Evolutionary conservation across 2,888 invertebrate genomes (phyloP), one percentile per base, ranked within the genome.

Genomic region (Cantharis nigra): DNA sequence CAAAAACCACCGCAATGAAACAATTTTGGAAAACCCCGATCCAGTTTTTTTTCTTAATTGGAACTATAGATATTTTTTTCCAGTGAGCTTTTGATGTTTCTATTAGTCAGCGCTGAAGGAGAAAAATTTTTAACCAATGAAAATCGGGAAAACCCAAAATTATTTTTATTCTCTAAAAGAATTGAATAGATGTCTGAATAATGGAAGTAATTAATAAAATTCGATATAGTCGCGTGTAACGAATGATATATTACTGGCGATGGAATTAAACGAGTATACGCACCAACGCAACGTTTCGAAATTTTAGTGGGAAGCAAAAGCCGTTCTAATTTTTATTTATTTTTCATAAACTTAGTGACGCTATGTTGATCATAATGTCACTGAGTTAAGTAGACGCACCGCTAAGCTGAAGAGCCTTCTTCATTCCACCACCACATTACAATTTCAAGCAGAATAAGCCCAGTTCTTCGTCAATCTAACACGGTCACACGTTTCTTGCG

Each of bases 351-450:
- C 20, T 49, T 13, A 70, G 63, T 69, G 77, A 71, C 74, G 77
- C 67, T 74, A 71, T 74, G 69, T n/a, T 71, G 72, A 63, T 70
- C 69, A 73, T 73, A 77, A 70, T 78, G 76, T 78, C 76, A 71
- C 76, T 74, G 70, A 23, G 23, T 23, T 76, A 78, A 74, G 63
- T 33, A 71, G 49, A 18, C 74, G 63, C 70, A 78, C 78, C 78
- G 78, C 78, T 78, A 78, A 62, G 71, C 69, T 72, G 13, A 75
- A 75, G 72, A 78, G 67, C 70, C 16, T 16, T 16, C 16, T 16
- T 16, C 65, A 10, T 10, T 65, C 78, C 74, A 74, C 78, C 76
- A 78, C 76, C 70, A 78, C 76, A 30, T 16, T 62, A 18, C 20
- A 20, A 69, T 30, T 71, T 67, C 71, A 63, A 73, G 71, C 73